Percentiles rank a stretch among this genome's conserved stretches.
These are phyloP conservation scores for Yponomeuta sedellus DNA, from an alignment of 2,888 invertebrate genomes.

Conservation along the genomic window DNA sequence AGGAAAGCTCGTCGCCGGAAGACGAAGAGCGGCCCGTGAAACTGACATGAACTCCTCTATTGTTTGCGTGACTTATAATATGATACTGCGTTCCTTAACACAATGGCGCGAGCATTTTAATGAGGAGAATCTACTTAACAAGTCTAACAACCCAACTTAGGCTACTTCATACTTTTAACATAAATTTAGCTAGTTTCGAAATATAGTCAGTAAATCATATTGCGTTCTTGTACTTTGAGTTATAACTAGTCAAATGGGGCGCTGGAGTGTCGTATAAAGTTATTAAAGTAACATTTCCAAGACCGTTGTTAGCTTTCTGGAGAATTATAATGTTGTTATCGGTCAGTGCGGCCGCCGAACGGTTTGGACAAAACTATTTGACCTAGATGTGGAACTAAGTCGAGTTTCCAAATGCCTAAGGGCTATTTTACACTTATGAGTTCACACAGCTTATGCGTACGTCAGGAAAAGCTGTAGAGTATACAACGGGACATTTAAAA, in stretches of 20 bases:
- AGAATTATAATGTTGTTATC: slow-evolving; percentile 66
- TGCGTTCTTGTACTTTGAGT: slow-evolving; percentile 42
- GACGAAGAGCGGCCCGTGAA: slow-evolving; percentile 8
- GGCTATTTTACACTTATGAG: slow-evolving; percentile 9
- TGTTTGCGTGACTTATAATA: neutral
- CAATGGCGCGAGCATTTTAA: neutral
- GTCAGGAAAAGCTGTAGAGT: too few species aligned
- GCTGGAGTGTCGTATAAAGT: slow-evolving; percentile 62
- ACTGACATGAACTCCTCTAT: slow-evolving; percentile 1
- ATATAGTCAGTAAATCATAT: slow-evolving; percentile 54
- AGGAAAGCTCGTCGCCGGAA: slow-evolving; percentile 17
- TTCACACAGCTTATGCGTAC: too few species aligned
- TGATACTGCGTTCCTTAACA: neutral
- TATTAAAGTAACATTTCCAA: slow-evolving; percentile 70
- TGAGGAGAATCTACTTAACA: neutral
- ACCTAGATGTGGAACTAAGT: slow-evolving; percentile 16
- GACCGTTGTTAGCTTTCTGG: slow-evolving; percentile 44
- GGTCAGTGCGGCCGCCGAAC: slow-evolving; percentile 36
- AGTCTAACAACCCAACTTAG: neutral
- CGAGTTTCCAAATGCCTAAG: neutral
- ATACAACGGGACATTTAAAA: neutral
- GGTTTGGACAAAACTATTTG: slow-evolving; percentile 29
- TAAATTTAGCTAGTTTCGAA: slow-evolving; percentile 21
- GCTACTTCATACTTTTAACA: slow-evolving; percentile 8
- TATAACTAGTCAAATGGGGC: slow-evolving; percentile 54